Base-by-base conservation (phyloP, 1,140 invertebrate genomes). In the Solenopsis fugax region DNA sequence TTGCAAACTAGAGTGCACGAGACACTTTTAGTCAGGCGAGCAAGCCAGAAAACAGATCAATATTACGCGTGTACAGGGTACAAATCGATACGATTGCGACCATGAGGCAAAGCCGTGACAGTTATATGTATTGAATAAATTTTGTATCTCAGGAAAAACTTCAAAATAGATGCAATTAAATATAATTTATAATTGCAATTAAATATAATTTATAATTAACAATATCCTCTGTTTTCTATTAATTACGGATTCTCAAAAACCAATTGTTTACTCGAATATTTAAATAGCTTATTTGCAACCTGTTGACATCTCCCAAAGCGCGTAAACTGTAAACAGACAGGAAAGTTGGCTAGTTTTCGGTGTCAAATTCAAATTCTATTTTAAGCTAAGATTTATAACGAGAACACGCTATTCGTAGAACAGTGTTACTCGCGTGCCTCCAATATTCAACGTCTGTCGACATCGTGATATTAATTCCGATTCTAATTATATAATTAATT, bases 301-400 rank as follows among this genome's bases (percentile, higher is more conserved):
- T 45, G 65, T 29, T 71, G 37, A n/a, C 37, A 58, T 58, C 10
- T 71, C 65, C 16, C 54, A 13, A 60, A 48, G 5, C n/a, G 21
- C 4, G 24, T 72, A 60, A 69, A 80, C 18, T 48, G 7, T 78
- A 77, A 80, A 71, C 21, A 81, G 21, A 12, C 34, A 58, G 67
- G 12, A 12, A 48, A 65, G 21, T 50, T 45, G 24, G 67, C 80
- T 34, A 21, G 3, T 73, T 73, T 73, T 24, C 18, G 37, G 24
- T n/a, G 10, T 45, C 67, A 60, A 76, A 62, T 58, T 45, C 4
- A 21, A 73, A 73, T 41, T 88, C 87, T 88, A 89, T 89, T 89
- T 88, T 85, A 60, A 86, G 21, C 45, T 1, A 7, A 48, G 10
- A 80, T 65, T 80, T 67, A 37, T 72, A 72, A 34, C 18, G 29